Evolutionary conservation across 2,797 vertebrate species (phyloP).

Genomic region (Urophycis tenuis): DNA sequence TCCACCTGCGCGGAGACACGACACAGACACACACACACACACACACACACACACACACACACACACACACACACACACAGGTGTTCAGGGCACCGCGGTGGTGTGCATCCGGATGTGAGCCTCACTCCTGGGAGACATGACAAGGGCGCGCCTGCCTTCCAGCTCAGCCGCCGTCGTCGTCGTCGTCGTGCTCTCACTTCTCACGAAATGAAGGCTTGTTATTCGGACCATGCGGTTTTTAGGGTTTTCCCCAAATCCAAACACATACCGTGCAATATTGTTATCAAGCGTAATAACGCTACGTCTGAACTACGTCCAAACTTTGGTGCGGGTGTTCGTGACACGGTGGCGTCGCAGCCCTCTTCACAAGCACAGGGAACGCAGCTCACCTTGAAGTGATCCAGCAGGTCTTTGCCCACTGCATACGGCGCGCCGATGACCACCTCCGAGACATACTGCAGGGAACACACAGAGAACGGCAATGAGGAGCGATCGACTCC

Average conservation of each 20-base stretch:
- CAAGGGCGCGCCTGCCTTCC: no score
- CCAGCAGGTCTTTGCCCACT: constrained; percentile 86
- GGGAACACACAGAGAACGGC: not conserved
- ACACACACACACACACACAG: constrained; percentile 26
- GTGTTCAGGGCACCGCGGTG: not conserved
- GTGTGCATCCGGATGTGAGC: not conserved
- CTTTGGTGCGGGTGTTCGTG: not conserved
- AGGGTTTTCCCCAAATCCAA: no score
- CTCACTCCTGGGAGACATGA: not conserved
- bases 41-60: constrained; percentile 26
- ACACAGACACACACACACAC: constrained; percentile 22
- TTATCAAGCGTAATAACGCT: no score
- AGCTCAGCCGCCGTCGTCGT: no score
- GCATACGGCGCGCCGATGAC: constrained; percentile 94
- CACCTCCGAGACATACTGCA: constrained; percentile 91
- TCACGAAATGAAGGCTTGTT: no score
- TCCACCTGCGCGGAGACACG: no score
- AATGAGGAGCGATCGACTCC: not conserved
- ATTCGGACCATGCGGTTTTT: not conserved
- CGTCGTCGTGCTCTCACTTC: no score
- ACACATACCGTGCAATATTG: no score
- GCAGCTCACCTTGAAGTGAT: constrained; percentile 87
- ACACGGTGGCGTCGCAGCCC: not conserved
- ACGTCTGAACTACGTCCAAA: no score
- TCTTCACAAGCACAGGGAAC: not conserved